Evolutionary conservation across 2,797 vertebrate species (phyloP), one percentile per base, ranked within the genome.

Genomic region (Amblyraja radiata): DNA sequence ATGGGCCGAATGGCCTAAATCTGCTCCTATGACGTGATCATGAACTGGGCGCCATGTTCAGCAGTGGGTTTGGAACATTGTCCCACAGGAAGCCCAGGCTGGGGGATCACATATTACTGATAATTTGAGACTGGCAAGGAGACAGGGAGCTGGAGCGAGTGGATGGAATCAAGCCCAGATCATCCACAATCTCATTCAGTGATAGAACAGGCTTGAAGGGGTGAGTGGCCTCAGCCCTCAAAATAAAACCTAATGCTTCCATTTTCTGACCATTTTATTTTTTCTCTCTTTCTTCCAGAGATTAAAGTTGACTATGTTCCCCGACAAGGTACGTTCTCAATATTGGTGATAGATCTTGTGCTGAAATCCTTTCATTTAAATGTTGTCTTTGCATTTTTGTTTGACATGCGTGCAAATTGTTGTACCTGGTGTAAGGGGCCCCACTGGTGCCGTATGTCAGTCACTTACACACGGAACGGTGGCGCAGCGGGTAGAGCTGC

Each of bases 251-350:
- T 16, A 9, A 25, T 46, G 16, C 0, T 93, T 0, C 94, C 94
- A 94, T 93, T 93, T 84, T 93, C 91, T 86, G 58, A 7, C 21
- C 14, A 77, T 93, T 63, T 79, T 16, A 39, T 79, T 25, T 54
- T 10, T 54, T 54, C 3, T 23, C 54, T 2, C 63, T 78, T 18
- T 93, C 93, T 93, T 94, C 93, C 95, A 98, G 98, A 98, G 96
- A 97, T 98, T 95, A 98, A 98, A 96, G 97, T 98, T 73, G 97
- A 98, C 25, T 98, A 98, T 13, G 97, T 98, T 63, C 98, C 98
- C 65, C 96, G 95, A 78, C 95, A 96, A 95, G 96, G 95, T 96
- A 92, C 94, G 94, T 23, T 71, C 58, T 63, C 8, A 21, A 76
- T 14, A 2, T 54, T 54, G 4, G 32, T 46, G 8, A 1, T 76